Evolutionary conservation across 1,140 invertebrate genomes (phyloP), one percentile per base, ranked within the genome.

Genomic region (Drosophila equinoxialis): DNA sequence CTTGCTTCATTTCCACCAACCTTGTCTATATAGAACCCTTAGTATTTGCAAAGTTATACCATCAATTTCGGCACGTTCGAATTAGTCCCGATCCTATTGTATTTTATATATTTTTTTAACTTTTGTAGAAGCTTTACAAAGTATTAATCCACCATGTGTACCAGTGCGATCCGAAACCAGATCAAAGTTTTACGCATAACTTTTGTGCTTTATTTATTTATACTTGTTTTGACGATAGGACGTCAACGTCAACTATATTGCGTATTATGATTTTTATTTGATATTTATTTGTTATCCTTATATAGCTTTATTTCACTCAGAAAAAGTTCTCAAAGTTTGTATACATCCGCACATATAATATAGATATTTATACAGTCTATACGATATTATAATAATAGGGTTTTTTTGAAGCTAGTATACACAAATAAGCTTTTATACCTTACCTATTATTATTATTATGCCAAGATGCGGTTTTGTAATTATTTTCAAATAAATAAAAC

Each of bases 71-170:
- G 14, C 17, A 23, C 8, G 20, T 14, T 51, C 45, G 45, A 51
- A 51, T 11, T 23, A 23, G 3, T 23, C 45, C 17, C 17, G 8
- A 10, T 23, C 8, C 20, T n/a, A n/a, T n/a, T n/a, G n/a, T 33
- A 7, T 35, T 60, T 45, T 59, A 26, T 62, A 11, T 4, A 0
- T 23, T 41, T 65, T 8, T 3, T 37, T 11, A 37, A 63, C 64
- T 78, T 71, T 79, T 55, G 61, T 59, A 51, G 65, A 82, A 68
- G 71, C 78, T 75, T 68, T 76, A 68, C 39, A 81, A 86, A 86
- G 82, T 86, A 86, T 86, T 86, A 86, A 62, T 67, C 74, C 26
- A 59, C 26, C 6, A 41, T 61, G 13, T 60, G 42, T 74, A 67
- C 55, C 70, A 41, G 41, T 45, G 35, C 74, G 78, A 81, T 51